These are phyloP conservation scores for Lasioglossum vierecki DNA, from an alignment of 2,888 invertebrate genomes.

Conservation along the genomic window DNA sequence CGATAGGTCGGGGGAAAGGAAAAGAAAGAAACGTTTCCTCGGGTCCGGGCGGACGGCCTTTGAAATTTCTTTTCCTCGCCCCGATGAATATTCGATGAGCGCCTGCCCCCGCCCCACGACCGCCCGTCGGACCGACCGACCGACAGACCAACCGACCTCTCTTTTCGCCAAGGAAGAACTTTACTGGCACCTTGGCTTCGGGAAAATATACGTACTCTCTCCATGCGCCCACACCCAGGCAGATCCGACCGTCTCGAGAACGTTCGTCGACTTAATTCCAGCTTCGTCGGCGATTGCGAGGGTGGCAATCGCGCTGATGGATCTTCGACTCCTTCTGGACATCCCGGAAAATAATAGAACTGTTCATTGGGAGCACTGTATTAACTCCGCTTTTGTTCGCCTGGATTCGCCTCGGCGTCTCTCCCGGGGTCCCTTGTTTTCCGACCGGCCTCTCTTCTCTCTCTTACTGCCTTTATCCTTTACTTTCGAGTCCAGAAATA, in stretches of 20 bases:
- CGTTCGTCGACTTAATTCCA: conserved; percentile 50
- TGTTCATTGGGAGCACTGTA: not conserved
- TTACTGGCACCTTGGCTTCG: conserved; percentile 41
- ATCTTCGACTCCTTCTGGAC: conserved; percentile 27
- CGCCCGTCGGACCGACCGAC: not conserved
- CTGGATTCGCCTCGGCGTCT: not conserved
- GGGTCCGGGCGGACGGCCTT: conserved; percentile 49
- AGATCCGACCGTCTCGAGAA: conserved; percentile 2
- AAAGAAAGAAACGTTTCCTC: conserved; percentile 33
- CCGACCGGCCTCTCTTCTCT: not conserved
- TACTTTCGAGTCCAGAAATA: not conserved
- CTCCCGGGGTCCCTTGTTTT: not conserved
- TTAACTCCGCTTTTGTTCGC: not conserved
- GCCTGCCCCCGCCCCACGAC: not conserved
- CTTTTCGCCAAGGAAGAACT: conserved; percentile 43
- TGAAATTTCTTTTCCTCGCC: conserved; percentile 49
- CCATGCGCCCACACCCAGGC: conserved; percentile 10
- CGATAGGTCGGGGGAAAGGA: not conserved
- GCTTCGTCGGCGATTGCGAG: conserved; percentile 48
- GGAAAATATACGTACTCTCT: conserved; percentile 49
- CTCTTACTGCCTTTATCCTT: not conserved
- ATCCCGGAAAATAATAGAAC: conserved; percentile 24
- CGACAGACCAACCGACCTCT: not conserved
- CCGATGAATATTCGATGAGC: conserved; percentile 64
- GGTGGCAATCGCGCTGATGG: conserved; percentile 40